phyloP scores from a whole-genome alignment of 30 jellyfish, hydroid and myxozoan genomes.

The Phacellophora camtschatica region DNA sequence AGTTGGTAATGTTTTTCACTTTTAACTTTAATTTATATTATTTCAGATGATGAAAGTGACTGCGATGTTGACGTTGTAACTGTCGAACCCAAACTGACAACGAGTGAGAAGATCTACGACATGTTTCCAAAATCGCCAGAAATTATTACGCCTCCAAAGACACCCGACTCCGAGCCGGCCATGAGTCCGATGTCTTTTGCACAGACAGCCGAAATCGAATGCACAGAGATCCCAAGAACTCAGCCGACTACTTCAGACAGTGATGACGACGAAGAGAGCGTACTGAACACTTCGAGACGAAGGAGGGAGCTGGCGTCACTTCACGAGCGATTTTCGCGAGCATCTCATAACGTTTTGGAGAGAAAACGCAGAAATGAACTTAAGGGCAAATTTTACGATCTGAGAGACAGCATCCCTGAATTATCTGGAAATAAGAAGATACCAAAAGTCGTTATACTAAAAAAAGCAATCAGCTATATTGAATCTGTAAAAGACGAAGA shows the following conservation, averaged over 20 bases:
- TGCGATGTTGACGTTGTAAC: slow-evolving; percentile 55
- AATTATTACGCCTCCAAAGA: slow-evolving; percentile 58
- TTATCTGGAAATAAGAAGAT: slow-evolving; percentile 73
- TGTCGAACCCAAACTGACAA: slow-evolving; percentile 47
- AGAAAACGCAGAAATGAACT: slow-evolving; percentile 95
- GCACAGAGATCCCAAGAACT: slow-evolving; percentile 14
- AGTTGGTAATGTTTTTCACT: no score
- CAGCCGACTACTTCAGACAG: background rate
- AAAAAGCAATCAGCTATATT: slow-evolving; percentile 57
- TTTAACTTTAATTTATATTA: background rate
- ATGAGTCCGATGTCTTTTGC: background rate
- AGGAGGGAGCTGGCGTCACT: background rate
- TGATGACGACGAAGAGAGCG: background rate
- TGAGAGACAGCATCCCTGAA: slow-evolving; percentile 90
- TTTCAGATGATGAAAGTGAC: slow-evolving; percentile 63
- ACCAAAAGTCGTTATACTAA: slow-evolving; percentile 86
- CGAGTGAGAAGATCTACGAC: background rate
- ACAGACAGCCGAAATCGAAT: slow-evolving; percentile 4
- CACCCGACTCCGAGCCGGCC: slow-evolving; percentile 63
- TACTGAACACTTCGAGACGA: slow-evolving; percentile 5
- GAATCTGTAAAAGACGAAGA: slow-evolving; percentile 39
- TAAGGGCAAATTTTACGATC: slow-evolving; percentile 72
- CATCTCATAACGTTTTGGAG: slow-evolving; percentile 94
- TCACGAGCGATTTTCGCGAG: slow-evolving; percentile 64
- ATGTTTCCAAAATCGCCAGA: slow-evolving; percentile 25